Evolutionary conservation across 2,888 invertebrate species (phyloP), one percentile per base, ranked within the genome.

Genomic region (Merodon equestris): DNA sequence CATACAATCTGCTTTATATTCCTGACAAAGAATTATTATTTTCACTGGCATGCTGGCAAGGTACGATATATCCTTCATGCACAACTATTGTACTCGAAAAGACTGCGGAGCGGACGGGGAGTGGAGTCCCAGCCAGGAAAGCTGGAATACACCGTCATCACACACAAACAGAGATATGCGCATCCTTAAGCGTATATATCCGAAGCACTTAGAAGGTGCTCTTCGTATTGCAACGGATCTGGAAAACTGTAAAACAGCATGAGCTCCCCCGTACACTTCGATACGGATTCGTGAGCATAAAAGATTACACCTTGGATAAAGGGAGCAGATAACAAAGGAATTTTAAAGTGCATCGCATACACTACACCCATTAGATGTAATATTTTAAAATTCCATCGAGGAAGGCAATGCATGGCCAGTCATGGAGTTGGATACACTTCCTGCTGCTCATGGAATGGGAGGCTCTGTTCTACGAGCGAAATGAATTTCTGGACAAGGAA

Each of bases 231-330:
- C 38, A 60, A 61, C n/a, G 56, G 56, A 67, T 66, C 66, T 77
- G 60, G 51, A 45, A 67, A 72, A 67, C 66, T 77, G 60, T 57
- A 51, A 67, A 72, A 63, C 57, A 58, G 45, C 61, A 61, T 15
- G 38, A 72, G 42, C 67, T 53, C 5, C 48, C 7, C 48, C 14
- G 18, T 50, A 58, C 57, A 53, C 57, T 73, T 73, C 61, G 77
- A 77, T 73, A 77, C 58, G 63, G 44, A 63, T 67, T 79, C 53
- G 73, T 73, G 68, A 74, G 56, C 74, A 79, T 64, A 74, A 60
- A 66, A 74, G 79, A 79, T 79, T 79, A 67, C 68, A 79, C 64
- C 74, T 45, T 58, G 64, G 74, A 74, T 60, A 70, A 64, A 68
- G 53, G 38, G 53, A 58, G 44, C 45, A 77, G 79, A 74, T 79